Percentiles rank a stretch among this genome's conserved stretches.
Evolutionary conservation across 2,113 vertebrate genomes (phyloP).

Genomic region (Limanda limanda): DNA sequence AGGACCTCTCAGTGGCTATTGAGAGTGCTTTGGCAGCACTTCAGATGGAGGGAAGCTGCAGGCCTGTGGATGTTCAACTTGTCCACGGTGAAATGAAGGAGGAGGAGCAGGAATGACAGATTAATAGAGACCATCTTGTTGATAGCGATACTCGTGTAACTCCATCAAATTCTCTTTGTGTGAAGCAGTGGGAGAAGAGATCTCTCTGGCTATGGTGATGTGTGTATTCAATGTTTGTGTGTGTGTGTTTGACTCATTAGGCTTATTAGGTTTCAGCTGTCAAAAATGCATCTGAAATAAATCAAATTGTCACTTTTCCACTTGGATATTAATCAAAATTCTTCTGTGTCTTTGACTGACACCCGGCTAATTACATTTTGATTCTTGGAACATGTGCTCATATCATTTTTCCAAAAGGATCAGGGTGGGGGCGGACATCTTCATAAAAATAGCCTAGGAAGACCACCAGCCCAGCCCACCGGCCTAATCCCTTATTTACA

Average conservation of each 20-base stretch:
- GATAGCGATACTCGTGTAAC: neutral
- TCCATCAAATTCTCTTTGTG: constrained; percentile 3
- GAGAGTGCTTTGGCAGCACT: constrained; percentile 64
- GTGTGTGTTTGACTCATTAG: neutral
- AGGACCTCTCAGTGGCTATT: constrained; percentile 61
- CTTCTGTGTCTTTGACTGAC: constrained; percentile 37
- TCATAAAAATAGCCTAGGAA: constrained; percentile 81
- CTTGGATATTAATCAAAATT: constrained; percentile 9
- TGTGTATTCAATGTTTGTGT: neutral
- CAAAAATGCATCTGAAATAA: neutral
- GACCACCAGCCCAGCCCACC: constrained; percentile 63
- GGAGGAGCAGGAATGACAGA: constrained; percentile 31
- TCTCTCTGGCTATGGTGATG: neutral
- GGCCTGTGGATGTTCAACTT: constrained; percentile 42
- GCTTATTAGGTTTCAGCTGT: neutral
- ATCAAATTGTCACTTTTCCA: constrained; percentile 1
- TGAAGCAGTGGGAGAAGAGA: neutral
- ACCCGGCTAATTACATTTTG: constrained; percentile 60
- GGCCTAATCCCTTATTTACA: constrained; percentile 69
- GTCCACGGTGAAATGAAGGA: constrained; percentile 37
- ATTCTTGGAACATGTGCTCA: constrained; percentile 62
- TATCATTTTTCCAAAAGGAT: constrained; percentile 77
- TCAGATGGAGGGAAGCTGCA: constrained; percentile 48
- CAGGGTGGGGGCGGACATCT: constrained; percentile 50
- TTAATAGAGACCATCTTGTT: constrained; percentile 26